Evolutionary conservation across 2,888 invertebrate genomes (phyloP).

Genomic region (Coecobrya sp.): DNA sequence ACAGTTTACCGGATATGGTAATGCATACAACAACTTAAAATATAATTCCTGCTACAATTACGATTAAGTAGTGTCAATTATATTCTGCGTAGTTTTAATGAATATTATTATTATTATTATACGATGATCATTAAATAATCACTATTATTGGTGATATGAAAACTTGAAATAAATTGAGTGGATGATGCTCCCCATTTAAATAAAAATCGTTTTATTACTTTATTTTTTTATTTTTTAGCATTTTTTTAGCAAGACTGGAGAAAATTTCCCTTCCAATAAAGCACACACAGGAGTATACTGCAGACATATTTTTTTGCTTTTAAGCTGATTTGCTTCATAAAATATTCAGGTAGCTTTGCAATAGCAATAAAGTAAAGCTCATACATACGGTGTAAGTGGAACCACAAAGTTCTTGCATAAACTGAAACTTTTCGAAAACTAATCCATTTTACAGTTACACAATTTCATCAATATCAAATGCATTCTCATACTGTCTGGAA

Average conservation of each 20-base stretch:
- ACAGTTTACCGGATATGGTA: slow-evolving; percentile 62
- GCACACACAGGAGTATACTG: not conserved
- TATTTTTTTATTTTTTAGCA: too few species aligned
- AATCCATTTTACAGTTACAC: slow-evolving; percentile 15
- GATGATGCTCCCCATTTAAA: slow-evolving; percentile 77
- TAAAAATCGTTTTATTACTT: not conserved
- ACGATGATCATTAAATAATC: slow-evolving; percentile 43
- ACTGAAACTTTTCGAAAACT: not conserved
- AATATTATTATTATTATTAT: slow-evolving; percentile 38
- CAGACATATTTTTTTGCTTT: slow-evolving; percentile 49
- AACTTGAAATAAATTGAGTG: slow-evolving; percentile 76
- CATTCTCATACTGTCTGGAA: not conserved
- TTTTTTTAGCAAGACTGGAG: not conserved
- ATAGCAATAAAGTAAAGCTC: slow-evolving; percentile 3
- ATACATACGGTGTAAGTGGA: too few species aligned
- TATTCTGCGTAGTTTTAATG: slow-evolving; percentile 49
- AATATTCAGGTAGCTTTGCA: slow-evolving; percentile 60
- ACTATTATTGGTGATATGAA: slow-evolving; percentile 43
- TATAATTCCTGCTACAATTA: slow-evolving; percentile 64
- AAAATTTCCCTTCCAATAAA: not conserved
- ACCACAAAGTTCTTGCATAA: not conserved
- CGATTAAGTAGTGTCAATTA: slow-evolving; percentile 39
- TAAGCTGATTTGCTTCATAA: slow-evolving; percentile 66
- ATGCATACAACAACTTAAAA: not conserved
- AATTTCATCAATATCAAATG: not conserved